Evolutionary conservation across 1,140 invertebrate species (phyloP).

Genomic region (Orchestia grillus): DNA sequence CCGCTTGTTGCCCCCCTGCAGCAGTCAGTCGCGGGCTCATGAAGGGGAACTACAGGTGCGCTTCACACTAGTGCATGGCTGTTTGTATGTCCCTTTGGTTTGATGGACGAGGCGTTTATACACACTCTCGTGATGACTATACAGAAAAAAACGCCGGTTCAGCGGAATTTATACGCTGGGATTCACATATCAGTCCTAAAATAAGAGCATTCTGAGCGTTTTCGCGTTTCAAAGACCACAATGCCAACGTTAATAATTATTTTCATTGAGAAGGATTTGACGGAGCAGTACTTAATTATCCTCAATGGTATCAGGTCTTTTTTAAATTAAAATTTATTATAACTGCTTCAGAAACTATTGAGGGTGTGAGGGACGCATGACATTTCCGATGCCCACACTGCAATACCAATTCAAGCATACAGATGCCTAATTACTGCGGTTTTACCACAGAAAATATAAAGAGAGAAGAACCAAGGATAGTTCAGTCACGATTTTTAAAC

Average conservation of each 20-base stretch:
- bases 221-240: not conserved
- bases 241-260: not conserved
- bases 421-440: not conserved
- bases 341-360: not conserved
- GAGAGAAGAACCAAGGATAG: not conserved
- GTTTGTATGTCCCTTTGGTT: not conserved
- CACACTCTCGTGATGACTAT: not conserved
- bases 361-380: not conserved
- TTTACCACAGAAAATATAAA: not conserved
- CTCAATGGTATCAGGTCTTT: not conserved
- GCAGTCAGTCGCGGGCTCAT: not conserved
- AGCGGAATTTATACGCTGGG: not conserved
- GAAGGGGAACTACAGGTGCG: not conserved
- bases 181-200: not conserved
- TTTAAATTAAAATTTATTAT: not conserved
- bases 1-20: constrained; percentile 77
- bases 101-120: not conserved
- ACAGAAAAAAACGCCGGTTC: not conserved
- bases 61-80: not conserved
- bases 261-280: not conserved
- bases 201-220: not conserved
- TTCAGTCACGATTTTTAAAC: not conserved
- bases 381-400: not conserved
- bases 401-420: not conserved
- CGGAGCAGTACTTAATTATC: not conserved